These are phyloP conservation scores for Oreonectes daqikongensis DNA, from an alignment of 2,797 vertebrate species.

Conservation along the genomic window DNA sequence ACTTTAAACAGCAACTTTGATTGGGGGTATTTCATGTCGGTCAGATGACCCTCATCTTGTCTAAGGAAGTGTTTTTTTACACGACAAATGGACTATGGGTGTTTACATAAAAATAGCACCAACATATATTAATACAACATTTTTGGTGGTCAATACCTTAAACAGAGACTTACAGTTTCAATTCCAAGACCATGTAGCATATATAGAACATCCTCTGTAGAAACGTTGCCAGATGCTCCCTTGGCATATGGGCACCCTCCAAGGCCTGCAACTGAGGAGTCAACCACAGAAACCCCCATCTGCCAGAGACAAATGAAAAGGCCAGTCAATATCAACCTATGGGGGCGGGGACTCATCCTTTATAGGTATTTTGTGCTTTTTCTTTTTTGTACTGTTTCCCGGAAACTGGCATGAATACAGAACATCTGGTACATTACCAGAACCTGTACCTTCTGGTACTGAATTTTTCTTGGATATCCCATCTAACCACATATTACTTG, in stretches of 20 bases:
- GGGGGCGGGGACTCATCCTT: constrained; percentile 59
- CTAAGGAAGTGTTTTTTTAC: too few relatives aligned
- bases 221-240: constrained; percentile 85
- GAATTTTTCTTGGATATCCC: constrained; percentile 30
- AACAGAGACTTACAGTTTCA: constrained; percentile 75
- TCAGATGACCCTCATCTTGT: too few relatives aligned
- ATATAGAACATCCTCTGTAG: constrained; percentile 85
- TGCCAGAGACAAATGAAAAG: constrained; percentile 62
- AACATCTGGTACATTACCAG: constrained; percentile 31
- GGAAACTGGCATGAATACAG: constrained; percentile 29
- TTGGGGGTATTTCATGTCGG: too few relatives aligned
- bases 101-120: background rate
- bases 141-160: background rate
- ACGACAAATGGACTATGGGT: background rate
- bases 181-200: constrained; percentile 86
- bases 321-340: constrained; percentile 59
- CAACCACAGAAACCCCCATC: constrained; percentile 85
- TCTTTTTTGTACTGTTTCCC: constrained; percentile 55
- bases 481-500: constrained; percentile 6
- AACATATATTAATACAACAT: background rate
- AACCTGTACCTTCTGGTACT: constrained; percentile 32
- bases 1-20: too few relatives aligned
- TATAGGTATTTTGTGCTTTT: constrained; percentile 62
- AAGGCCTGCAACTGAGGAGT: constrained; percentile 83
- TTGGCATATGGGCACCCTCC: constrained; percentile 85